phyloP scores from a whole-genome alignment of 2,113 vertebrate genomes.

The Seriola rivoliana region DNA sequence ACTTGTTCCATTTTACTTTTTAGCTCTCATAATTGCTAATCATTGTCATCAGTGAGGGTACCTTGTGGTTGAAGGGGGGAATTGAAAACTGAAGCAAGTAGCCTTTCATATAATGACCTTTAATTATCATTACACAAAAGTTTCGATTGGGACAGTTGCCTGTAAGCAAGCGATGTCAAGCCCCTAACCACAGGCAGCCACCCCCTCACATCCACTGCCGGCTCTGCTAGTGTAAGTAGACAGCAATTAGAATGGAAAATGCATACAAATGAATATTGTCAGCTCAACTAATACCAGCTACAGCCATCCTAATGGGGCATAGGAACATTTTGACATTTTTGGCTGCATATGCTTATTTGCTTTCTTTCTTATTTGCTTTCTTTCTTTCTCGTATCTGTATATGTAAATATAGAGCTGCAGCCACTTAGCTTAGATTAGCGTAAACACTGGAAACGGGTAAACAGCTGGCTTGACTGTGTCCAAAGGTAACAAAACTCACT shows the following conservation, averaged over 20 bases:
- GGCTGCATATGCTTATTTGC: not conserved
- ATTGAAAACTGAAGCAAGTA: constrained; percentile 1
- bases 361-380: too few species aligned
- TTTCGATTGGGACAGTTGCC: constrained; percentile 32
- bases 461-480: too few species aligned
- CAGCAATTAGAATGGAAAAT: not conserved
- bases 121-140: not conserved
- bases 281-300: not conserved
- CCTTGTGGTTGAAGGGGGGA: constrained; percentile 1
- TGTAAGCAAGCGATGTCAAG: not conserved
- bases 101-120: not conserved
- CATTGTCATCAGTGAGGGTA: constrained; percentile 1
- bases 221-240: not conserved
- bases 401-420: not conserved
- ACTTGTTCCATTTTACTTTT: constrained; percentile 70
- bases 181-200: constrained; percentile 12
- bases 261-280: not conserved
- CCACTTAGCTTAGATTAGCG: not conserved
- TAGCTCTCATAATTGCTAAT: constrained; percentile 46
- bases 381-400: too few species aligned
- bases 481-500: too few species aligned
- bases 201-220: not conserved
- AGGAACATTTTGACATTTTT: not conserved
- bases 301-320: not conserved
- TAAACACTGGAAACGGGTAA: not conserved